phyloP scores from a whole-genome alignment of 2,797 vertebrate species.

The Coregonus sp. region DNA sequence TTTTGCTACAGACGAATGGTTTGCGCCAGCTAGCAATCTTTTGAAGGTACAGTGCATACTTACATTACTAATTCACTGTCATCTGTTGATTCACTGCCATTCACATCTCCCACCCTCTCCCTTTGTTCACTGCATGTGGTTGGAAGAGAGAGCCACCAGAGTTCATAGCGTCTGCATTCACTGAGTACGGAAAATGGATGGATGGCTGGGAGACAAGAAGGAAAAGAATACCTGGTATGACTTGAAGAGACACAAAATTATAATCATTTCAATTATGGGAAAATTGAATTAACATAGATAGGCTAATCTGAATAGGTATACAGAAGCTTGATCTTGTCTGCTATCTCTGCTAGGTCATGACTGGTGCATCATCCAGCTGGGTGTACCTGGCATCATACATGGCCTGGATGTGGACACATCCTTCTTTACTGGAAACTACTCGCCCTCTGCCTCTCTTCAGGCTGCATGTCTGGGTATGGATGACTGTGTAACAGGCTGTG shows the following conservation, averaged over 20 bases:
- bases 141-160: conserved; percentile 70
- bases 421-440: conserved; percentile 78
- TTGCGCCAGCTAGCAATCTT: conserved; percentile 75
- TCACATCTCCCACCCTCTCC: background rate
- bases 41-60: conserved; percentile 66
- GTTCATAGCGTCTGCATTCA: conserved; percentile 73
- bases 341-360: conserved; percentile 70
- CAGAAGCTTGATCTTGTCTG: conserved; percentile 1
- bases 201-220: conserved; percentile 86
- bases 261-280: background rate
- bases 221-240: conserved; percentile 76
- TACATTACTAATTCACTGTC: background rate
- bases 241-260: background rate
- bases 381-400: conserved; percentile 66
- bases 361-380: conserved; percentile 77
- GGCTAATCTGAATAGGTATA: background rate
- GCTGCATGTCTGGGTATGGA: conserved; percentile 67
- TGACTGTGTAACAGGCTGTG: background rate
- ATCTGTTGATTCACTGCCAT: background rate
- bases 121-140: conserved; percentile 37
- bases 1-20: conserved; percentile 80
- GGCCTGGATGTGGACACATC: conserved; percentile 79
- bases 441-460: conserved; percentile 74
- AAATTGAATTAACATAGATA: background rate
- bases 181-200: conserved; percentile 82